Percentiles rank a stretch among this genome's conserved stretches.
These are phyloP conservation scores for Plumapathes pennacea DNA, from an alignment of 92 coral and sea anemone species.

Conservation along the genomic window DNA sequence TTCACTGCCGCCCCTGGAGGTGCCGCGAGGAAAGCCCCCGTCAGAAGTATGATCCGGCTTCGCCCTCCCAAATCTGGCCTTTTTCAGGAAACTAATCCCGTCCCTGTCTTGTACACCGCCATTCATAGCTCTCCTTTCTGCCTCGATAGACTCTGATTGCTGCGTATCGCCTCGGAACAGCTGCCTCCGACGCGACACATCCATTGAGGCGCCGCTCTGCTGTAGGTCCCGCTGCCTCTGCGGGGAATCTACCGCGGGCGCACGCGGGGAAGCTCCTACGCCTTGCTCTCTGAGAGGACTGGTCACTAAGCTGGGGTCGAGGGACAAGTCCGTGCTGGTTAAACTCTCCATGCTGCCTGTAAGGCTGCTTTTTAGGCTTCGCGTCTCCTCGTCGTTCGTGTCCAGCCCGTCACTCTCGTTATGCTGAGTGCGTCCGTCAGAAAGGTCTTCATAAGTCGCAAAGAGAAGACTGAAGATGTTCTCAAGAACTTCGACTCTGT, in stretches of 20 bases:
- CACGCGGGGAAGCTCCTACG: not conserved
- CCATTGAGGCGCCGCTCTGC: slow-evolving; percentile 4
- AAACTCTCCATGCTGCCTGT: slow-evolving; percentile 92
- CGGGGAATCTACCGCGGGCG: slow-evolving; percentile 21
- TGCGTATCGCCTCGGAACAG: slow-evolving; percentile 47
- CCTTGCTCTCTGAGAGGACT: slow-evolving; percentile 63
- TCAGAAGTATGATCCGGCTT: too few species aligned
- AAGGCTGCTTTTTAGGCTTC: slow-evolving; percentile 81
- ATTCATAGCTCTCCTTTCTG: not conserved
- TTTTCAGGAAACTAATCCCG: not conserved
- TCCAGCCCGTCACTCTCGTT: slow-evolving; percentile 89
- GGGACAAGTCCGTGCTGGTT: slow-evolving; percentile 69
- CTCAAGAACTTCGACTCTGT: slow-evolving; percentile 87
- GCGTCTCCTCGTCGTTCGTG: slow-evolving; percentile 76
- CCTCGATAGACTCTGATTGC: slow-evolving; percentile 23
- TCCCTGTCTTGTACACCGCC: not conserved
- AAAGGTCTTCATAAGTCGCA: slow-evolving; percentile 84
- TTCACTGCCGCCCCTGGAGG: slow-evolving; percentile 6
- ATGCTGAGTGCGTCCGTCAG: slow-evolving; percentile 60
- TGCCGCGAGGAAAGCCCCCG: slow-evolving; percentile 12
- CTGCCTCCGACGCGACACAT: slow-evolving; percentile 33
- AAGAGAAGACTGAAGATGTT: slow-evolving; percentile 86
- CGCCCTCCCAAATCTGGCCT: slow-evolving; percentile 4
- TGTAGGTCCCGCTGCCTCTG: slow-evolving; percentile 2
- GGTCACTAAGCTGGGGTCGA: slow-evolving; percentile 14